Percentiles rank a stretch among this genome's conserved stretches.
These are phyloP conservation scores for Diploscapter pachys DNA, from an alignment of 1,140 invertebrate species.

Conservation along the genomic window DNA sequence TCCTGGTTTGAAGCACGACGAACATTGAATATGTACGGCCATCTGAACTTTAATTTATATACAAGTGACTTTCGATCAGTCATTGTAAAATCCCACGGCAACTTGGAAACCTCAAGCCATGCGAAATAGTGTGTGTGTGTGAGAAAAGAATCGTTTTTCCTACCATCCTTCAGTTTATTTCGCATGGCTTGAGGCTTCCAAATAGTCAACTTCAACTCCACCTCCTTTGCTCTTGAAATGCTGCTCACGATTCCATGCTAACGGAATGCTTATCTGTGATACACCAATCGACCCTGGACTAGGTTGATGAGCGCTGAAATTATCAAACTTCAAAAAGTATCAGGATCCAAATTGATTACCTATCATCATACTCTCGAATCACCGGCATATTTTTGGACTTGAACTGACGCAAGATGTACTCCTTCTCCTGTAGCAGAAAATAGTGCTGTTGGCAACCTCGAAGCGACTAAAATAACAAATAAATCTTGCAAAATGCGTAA, in stretches of 20 bases:
- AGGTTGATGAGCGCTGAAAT: constrained; percentile 10
- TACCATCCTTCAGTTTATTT: too few species aligned
- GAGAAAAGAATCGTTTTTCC: not conserved
- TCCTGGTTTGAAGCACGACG: constrained; percentile 24
- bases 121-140: not conserved
- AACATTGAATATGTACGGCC: constrained; percentile 34
- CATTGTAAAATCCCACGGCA: too few species aligned
- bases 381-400: constrained; percentile 12
- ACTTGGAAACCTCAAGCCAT: not conserved
- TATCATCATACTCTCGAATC: constrained; percentile 3
- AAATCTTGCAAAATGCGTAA: too few species aligned
- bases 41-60: constrained; percentile 22
- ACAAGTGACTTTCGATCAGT: too few species aligned
- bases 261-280: constrained; percentile 12
- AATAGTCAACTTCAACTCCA: not conserved
- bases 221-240: constrained; percentile 28
- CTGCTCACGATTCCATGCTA: constrained; percentile 17
- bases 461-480: too few species aligned
- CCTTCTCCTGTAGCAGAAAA: too few species aligned
- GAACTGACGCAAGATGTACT: not conserved
- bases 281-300: constrained; percentile 2
- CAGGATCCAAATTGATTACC: constrained; percentile 2
- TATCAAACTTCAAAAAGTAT: not conserved
- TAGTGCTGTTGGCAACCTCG: too few species aligned
- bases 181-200: too few species aligned